Evolutionary conservation across 2,113 vertebrate species (phyloP), one percentile per base, ranked within the genome.

Genomic region (Pithys albifrons): DNA sequence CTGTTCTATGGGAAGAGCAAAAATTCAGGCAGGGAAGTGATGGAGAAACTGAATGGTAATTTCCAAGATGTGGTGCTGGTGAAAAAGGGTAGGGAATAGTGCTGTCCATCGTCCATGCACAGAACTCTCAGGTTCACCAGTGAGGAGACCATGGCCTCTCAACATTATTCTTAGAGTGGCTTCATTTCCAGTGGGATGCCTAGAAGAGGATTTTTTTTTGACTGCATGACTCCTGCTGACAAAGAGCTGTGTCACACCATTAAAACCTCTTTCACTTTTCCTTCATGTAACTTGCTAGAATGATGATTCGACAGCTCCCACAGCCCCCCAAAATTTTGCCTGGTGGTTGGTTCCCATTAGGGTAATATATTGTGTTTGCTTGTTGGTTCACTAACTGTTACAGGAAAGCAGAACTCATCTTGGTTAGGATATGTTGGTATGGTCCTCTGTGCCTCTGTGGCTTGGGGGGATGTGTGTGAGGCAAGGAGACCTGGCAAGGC

Each of bases 211-310:
- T 57, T 52, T 81, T 85, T 81, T 85, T 74, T 59, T 7, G 90
- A 74, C 75, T 94, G 85, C 83, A 72, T 93, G 96, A 95, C 45
- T 94, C 91, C 85, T 94, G 83, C 91, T 84, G 87, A 89, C 73
- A 82, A 66, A 92, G 92, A 91, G 49, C 66, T 94, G 64, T 86
- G 69, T 92, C 65, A 84, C 85, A 82, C 69, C 76, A 58, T 85
- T 95, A 72, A 95, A 96, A 62, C 16, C n/a, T 88, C 74, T 73
- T 84, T 82, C 81, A 93, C 73, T 94, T 95, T 86, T 75, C 79
- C 69, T 88, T 83, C 88, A 69, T 82, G 52, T 67, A 89, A 87
- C 76, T 69, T 89, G 91, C 33, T 78, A 49, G 72, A 88, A 90
- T 6, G 7, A 61, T 37, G 28, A 84, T 69, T 7, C 29, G 84